phyloP scores from a whole-genome alignment of 2,113 vertebrate genomes.

The Bothrops jararaca region DNA sequence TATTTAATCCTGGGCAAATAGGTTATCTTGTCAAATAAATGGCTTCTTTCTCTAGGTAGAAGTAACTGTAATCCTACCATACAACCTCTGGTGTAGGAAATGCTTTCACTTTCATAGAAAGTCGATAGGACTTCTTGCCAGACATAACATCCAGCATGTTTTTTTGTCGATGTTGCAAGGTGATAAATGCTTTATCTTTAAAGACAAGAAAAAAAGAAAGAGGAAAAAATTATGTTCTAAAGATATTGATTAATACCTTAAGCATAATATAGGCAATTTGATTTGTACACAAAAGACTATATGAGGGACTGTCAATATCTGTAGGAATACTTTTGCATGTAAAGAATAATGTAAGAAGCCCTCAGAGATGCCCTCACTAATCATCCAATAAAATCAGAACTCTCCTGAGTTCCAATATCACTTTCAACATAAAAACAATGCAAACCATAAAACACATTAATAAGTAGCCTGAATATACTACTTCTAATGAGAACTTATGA shows the following conservation, averaged over 20 bases:
- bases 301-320: background rate
- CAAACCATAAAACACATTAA: background rate
- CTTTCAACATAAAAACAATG: background rate
- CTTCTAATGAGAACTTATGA: background rate
- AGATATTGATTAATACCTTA: conserved; percentile 8
- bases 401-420: background rate
- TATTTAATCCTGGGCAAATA: background rate
- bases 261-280: background rate
- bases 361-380: background rate
- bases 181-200: conserved; percentile 87
- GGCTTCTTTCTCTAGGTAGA: conserved; percentile 5
- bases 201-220: conserved; percentile 34
- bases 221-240: background rate
- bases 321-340: background rate
- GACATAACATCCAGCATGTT: conserved; percentile 75
- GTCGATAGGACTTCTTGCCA: conserved; percentile 84
- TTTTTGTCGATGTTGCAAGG: conserved; percentile 75
- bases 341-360: background rate
- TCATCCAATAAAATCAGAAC: background rate
- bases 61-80: conserved; percentile 79
- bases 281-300: background rate
- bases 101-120: conserved; percentile 86
- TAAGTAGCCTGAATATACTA: background rate
- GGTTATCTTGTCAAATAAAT: conserved; percentile 18
- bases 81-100: conserved; percentile 86